phyloP scores from a whole-genome alignment of 2,888 invertebrate species.

The Xestoiulus laeticollis region DNA sequence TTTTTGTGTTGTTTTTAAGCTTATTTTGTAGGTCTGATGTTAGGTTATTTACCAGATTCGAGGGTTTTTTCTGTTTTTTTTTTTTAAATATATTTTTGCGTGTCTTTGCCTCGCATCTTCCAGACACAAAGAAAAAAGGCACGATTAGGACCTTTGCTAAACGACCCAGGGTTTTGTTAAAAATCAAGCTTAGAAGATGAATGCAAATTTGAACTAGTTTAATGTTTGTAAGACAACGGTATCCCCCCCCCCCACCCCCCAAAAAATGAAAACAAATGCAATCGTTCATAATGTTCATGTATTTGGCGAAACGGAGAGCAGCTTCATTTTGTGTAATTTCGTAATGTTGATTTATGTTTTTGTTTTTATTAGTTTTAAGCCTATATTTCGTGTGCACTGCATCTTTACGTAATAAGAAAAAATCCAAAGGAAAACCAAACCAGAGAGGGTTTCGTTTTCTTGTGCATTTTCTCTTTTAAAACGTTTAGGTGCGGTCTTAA shows the following conservation, averaged over 20 bases:
- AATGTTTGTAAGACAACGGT: not conserved
- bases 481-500: conserved; percentile 15
- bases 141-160: not conserved
- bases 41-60: not conserved
- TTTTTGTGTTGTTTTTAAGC: conserved; percentile 36
- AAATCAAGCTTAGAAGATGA: not conserved
- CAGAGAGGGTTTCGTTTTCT: not conserved
- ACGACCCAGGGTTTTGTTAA: not conserved
- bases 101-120: not conserved
- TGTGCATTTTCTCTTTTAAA: not conserved
- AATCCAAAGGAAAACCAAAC: not conserved
- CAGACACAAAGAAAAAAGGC: not conserved
- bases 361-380: conserved; percentile 43
- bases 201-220: not conserved
- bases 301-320: not conserved
- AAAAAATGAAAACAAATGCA: not conserved
- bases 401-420: not conserved
- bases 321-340: conserved; percentile 25
- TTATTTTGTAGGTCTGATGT: not conserved
- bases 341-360: conserved; percentile 34
- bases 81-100: not conserved
- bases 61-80: not conserved
- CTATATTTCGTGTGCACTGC: not conserved
- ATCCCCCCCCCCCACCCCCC: not conserved
- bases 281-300: not conserved